A percentile compares a stretch with the other conserved stretches of the same genome.
These are phyloP conservation scores for Cuniculus paca DNA, from an alignment of 2,797 vertebrate species.

Conservation along the genomic window DNA sequence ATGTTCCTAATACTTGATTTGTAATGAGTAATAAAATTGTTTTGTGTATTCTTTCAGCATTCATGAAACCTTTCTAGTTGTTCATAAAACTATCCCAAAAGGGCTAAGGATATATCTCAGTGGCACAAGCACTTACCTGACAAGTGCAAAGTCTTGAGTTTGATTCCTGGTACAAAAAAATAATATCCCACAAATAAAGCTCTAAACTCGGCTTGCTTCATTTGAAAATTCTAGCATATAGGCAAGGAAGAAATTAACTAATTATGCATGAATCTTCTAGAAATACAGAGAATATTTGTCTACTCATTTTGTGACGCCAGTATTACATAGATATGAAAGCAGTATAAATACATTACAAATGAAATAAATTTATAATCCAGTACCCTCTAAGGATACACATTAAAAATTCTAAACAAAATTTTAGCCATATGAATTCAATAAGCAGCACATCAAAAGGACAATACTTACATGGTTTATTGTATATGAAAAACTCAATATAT, in stretches of 20 bases:
- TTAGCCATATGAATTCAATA: constrained; percentile 8
- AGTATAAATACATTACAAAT: not conserved
- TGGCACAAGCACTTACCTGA: too few relatives aligned
- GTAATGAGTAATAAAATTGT: not conserved
- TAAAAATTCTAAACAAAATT: not conserved
- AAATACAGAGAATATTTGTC: not conserved
- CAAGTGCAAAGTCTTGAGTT: too few relatives aligned
- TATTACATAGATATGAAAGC: not conserved
- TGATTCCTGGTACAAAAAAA: too few relatives aligned
- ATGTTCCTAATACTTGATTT: not conserved
- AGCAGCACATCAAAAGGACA: not conserved
- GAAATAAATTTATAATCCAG: not conserved
- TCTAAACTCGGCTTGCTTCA: not conserved
- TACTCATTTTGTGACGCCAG: not conserved
- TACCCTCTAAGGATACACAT: not conserved
- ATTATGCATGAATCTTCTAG: not conserved
- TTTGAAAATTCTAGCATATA: not conserved
- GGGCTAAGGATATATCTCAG: too few relatives aligned
- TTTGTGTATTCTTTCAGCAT: not conserved
- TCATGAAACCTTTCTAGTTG: not conserved
- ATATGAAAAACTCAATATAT: not conserved
- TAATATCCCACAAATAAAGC: not conserved
- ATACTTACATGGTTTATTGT: not conserved
- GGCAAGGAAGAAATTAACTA: not conserved
- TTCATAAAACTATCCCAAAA: not conserved